Conservation (phyloP, 2,888 invertebrate species). For the Patella depressa region DNA sequence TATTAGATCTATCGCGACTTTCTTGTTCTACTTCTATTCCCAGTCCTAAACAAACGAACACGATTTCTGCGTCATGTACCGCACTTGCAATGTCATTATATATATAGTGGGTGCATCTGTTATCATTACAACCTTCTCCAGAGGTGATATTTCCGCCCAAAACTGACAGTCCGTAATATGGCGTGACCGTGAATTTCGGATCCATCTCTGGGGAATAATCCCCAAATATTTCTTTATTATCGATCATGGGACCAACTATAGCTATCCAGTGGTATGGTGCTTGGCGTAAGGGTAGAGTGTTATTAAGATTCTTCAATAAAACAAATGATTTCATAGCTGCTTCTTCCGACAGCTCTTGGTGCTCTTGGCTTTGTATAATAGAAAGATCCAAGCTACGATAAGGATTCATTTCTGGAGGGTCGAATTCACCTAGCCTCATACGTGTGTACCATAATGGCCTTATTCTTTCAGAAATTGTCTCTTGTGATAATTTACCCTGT, state of each 20-base stretch:
- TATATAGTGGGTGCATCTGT: constrained; percentile 49
- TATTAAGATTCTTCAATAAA: constrained; percentile 47
- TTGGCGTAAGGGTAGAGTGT: constrained; percentile 29
- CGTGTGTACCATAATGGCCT: constrained; percentile 36
- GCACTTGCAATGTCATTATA: constrained; percentile 39
- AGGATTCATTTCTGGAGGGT: constrained; percentile 46
- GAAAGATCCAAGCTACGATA: constrained; percentile 39
- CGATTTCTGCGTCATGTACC: constrained; percentile 43
- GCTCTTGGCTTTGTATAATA: constrained; percentile 43
- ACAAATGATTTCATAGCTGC: constrained; percentile 50
- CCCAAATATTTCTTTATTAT: constrained; percentile 60
- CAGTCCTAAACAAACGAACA: constrained; percentile 41
- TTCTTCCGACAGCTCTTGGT: constrained; percentile 41
- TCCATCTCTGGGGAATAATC: constrained; percentile 56
- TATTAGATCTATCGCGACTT: constrained; percentile 49
- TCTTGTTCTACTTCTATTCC: constrained; percentile 48
- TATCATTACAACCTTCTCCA: constrained; percentile 52
- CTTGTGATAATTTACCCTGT: background rate
- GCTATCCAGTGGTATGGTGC: background rate
- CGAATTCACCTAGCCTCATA: constrained; percentile 42
- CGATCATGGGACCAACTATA: constrained; percentile 65
- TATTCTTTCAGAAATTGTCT: constrained; percentile 25
- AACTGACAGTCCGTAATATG: constrained; percentile 47
- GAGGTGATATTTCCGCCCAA: constrained; percentile 41
- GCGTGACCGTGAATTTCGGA: constrained; percentile 50